Base-by-base conservation (phyloP, 2,797 vertebrate species). In the Eremophila alpestris region DNA sequence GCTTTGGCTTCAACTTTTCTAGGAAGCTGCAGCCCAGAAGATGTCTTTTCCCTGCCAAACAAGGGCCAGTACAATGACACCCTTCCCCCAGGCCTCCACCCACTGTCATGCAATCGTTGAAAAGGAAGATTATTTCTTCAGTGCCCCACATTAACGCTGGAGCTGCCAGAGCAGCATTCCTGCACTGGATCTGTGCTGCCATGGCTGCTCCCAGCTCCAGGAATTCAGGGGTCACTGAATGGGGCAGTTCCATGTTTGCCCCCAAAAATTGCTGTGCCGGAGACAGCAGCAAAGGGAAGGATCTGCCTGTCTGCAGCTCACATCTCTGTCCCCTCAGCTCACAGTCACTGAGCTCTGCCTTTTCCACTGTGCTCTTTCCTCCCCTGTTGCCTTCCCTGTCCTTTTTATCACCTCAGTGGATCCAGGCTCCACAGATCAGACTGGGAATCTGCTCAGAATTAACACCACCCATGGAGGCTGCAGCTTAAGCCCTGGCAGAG, bases 1-100 rank as follows among this genome's bases (percentile, higher is more conserved):
- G 69, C 93, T 92, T 89, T 91, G 77, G 69, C 91, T 95, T 85
- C 94, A 83, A 79, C 51, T 71, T 94, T 92, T 93, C 93, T 52
- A 95, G 96, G 93, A 96, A 93, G 89, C 71, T 90, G 89, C 45
- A 38, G 96, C 78, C 46, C 38, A 94, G 94, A 96, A 96, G 48
- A 43, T 5, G 63, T 95, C 34, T 93, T 60, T 71, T 91, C 48
- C 55, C 84, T 94, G 93, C 83, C 90, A 88, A 87, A 60, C 8
- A 1, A 96, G 83, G 73, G 74, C 79, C 87, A 74, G 74, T 59
- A 90, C 79, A 87, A 51, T 30, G 89, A 94, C 92, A 93, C 59
- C 74, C 90, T 94, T 90, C 59, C 74, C 63, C 70, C 40, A 75
- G 85, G 91, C 83, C 85, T 78, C 93, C 87, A 74, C 77, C 70